Evolutionary conservation across 2,888 invertebrate genomes (phyloP), one percentile per base, ranked within the genome.

Genomic region (Quadriops clusia): DNA sequence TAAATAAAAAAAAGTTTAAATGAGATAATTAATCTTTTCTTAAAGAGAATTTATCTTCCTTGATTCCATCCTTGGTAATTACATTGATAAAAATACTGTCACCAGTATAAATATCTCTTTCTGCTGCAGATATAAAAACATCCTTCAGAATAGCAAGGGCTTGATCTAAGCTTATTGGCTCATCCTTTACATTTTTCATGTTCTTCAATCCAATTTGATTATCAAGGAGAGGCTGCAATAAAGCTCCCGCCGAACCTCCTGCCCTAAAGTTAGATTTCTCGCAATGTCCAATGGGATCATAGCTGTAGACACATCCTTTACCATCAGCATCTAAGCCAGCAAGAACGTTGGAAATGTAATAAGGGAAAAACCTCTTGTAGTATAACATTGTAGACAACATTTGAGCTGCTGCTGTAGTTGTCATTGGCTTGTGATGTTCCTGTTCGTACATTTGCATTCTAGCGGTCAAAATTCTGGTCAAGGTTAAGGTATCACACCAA

Each of bases 21-120:
- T n/a, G n/a, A n/a, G n/a, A n/a, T n/a, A 26, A 23, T 70, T 80
- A 95, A 80, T 95, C 95, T 61, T 77, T 81, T 53, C 95, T 74
- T 37, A 95, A 69, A 37, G 74, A 72, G 60, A 86, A 85, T 4
- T 45, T 57, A 44, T 74, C 77, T 54, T 74, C 75, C 54, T 75
- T 72, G 35, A 86, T 70, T 1, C 93, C 94, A 61, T 79, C 81
- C 45, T 84, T 84, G 10, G 90, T 91, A 43, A 95, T 83, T 38
- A 93, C 69, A 46, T 84, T 75, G 42, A 97, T 82, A 36, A 71
- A 66, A 44, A 95, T 79, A 34, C 77, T 77, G 65, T 97, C 97
- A 27, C 97, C 98, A 34, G 95, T 95, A 52, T 91, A 85, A 50
- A 95, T 97, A 58, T 99, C 97, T 53, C 98, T 74, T 58, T 99